Evolutionary conservation across 1,140 invertebrate genomes (phyloP), one percentile per base, ranked within the genome.

Genomic region (Dysdera silvatica): DNA sequence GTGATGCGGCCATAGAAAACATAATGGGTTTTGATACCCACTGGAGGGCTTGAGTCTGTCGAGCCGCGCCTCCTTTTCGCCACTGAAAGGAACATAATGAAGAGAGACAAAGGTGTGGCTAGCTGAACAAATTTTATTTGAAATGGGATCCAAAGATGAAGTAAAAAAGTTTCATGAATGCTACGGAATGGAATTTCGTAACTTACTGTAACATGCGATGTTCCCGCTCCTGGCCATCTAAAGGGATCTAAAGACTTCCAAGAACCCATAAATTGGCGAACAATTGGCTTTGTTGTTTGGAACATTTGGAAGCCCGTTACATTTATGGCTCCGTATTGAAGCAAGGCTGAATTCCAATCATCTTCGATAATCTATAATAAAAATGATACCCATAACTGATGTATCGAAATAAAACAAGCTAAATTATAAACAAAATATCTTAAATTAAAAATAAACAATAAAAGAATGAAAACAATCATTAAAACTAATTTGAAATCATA

Each of bases 301-400:
- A 95, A 83, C 70, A 96, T 87, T 65, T 89, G 83, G 78, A 96
- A 97, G 35, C 93, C 94, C 2, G 93, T 97, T 69, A 97, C 91
- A 79, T 97, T 97, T 74, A 97, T 87, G 64, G 92, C 92, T 32
- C 92, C 91, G 73, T 88, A 92, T 78, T 93, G 88, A 66, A 89
- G 85, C 70, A 94, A 85, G 75, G 89, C 85, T 67, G 83, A 85
- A 72, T 92, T 89, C 89, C 90, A 93, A 73, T 85, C 82, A 75
- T 94, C 90, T 76, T 95, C 91, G 89, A 95, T 91, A 77, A 93
- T 88, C 90, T 66, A 29, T 12, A 26, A 33, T 33, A 14, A 43
- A 28, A 37, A 16, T 32, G 16, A 28, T 4, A n/a, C 33, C 26
- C 29, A 31, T 45, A 20, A 45, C n/a, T n/a, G n/a, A n/a, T n/a